Conservation (phyloP, 2,797 vertebrate genomes). For the Ciconia nigra region DNA sequence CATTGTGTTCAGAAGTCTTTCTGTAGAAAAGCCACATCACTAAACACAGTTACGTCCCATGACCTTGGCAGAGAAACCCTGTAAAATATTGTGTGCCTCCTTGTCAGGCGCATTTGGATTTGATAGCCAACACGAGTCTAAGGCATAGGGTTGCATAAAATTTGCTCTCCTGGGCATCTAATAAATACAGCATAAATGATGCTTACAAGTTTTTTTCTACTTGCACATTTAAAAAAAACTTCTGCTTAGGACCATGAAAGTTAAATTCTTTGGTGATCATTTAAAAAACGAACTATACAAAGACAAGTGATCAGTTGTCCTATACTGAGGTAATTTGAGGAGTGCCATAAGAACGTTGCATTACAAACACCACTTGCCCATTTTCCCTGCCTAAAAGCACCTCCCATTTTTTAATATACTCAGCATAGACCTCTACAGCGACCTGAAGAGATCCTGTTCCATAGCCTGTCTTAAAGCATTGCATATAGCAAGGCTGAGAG, state of each 20-base stretch:
- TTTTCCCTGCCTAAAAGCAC: neutral
- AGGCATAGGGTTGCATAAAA: conserved; percentile 40
- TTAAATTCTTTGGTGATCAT: conserved; percentile 41
- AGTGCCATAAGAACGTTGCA: neutral
- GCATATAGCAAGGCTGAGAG: neutral
- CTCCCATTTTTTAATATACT: neutral
- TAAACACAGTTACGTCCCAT: neutral
- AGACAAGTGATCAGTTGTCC: neutral
- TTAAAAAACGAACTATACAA: neutral
- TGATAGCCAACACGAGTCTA: neutral
- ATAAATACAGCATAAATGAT: conserved; percentile 24
- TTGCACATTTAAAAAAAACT: neutral
- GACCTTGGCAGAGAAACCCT: neutral
- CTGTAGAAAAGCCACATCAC: neutral
- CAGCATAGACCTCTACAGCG: neutral
- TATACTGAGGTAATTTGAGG: conserved; percentile 36
- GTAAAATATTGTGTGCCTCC: neutral
- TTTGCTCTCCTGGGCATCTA: neutral
- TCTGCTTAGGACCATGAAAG: neutral
- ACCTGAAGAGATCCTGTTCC: neutral
- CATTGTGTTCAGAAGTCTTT: neutral
- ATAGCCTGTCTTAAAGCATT: neutral
- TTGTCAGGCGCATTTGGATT: neutral
- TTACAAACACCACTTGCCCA: neutral
- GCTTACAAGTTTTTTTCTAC: neutral